Conservation (phyloP, 2,113 vertebrate species). For the Chrysemys picta region DNA sequence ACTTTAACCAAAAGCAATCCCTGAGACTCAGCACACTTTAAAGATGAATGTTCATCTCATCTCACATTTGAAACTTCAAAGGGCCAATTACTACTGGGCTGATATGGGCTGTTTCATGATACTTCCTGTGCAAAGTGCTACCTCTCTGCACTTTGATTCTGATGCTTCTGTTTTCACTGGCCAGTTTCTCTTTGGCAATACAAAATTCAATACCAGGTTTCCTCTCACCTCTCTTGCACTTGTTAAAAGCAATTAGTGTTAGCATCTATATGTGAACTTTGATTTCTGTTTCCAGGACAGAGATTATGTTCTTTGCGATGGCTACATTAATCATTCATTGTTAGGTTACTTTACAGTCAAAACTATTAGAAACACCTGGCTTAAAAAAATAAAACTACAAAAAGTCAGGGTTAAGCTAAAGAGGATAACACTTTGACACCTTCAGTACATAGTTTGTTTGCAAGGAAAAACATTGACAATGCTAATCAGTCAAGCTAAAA, state of each 20-base stretch:
- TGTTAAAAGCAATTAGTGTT: constrained; percentile 77
- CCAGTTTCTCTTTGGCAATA: constrained; percentile 57
- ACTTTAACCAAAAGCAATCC: constrained; percentile 79
- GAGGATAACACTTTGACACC: neutral
- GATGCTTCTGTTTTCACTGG: constrained; percentile 49
- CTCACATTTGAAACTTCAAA: constrained; percentile 81
- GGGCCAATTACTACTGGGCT: constrained; percentile 67
- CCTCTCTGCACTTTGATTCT: constrained; percentile 51
- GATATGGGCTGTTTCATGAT: constrained; percentile 73
- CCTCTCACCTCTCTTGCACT: constrained; percentile 62
- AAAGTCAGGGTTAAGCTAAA: constrained; percentile 26
- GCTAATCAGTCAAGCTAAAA: neutral
- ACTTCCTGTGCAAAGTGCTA: constrained; percentile 74
- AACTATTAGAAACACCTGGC: constrained; percentile 68
- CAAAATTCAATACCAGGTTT: constrained; percentile 54
- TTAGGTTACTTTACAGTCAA: constrained; percentile 65
- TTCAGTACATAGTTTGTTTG: neutral
- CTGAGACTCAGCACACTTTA: constrained; percentile 69
- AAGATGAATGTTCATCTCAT: constrained; percentile 79
- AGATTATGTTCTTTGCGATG: constrained; percentile 61
- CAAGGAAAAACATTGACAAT: constrained; percentile 15
- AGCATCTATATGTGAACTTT: constrained; percentile 58
- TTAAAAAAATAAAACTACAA: constrained; percentile 8
- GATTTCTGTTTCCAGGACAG: constrained; percentile 57
- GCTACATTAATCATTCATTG: constrained; percentile 66